Conservation (phyloP, 1,140 invertebrate species). For the Lethrus apterus region DNA sequence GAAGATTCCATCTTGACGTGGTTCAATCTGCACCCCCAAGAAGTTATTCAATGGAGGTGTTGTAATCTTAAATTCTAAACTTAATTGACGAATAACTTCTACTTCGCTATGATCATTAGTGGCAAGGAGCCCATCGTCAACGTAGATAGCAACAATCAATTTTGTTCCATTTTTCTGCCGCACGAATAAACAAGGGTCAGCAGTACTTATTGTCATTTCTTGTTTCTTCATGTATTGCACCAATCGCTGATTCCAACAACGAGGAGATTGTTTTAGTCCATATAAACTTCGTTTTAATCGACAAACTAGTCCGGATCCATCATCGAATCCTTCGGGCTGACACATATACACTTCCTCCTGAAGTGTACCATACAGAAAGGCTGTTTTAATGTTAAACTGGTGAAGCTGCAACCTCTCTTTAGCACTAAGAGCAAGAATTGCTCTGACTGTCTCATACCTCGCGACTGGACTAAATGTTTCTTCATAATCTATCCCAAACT, state of each 20-base stretch:
- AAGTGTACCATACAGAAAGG: conserved; percentile 40
- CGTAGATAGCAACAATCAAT: conserved; percentile 23
- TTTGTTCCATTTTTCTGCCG: neutral
- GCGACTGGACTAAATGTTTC: conserved; percentile 36
- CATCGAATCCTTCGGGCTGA: conserved; percentile 35
- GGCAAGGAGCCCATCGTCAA: conserved; percentile 27
- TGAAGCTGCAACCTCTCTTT: conserved; percentile 11
- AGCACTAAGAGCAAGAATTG: conserved; percentile 21
- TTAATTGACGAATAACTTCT: neutral
- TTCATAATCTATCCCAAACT: conserved; percentile 36
- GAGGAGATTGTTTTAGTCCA: conserved; percentile 41
- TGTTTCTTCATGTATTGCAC: neutral
- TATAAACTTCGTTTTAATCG: conserved; percentile 39
- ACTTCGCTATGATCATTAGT: neutral
- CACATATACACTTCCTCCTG: conserved; percentile 41
- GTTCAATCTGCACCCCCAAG: neutral
- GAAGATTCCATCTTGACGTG: neutral
- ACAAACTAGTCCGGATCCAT: conserved; percentile 23
- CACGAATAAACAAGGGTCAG: conserved; percentile 10
- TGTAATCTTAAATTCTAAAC: neutral
- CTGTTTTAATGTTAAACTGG: conserved; percentile 34
- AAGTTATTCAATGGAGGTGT: neutral
- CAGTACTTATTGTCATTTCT: conserved; percentile 16
- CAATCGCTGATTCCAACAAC: conserved; percentile 35
- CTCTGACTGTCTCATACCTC: conserved; percentile 21